Percentiles rank a stretch among this genome's conserved stretches.
Evolutionary conservation across 2,888 invertebrate genomes (phyloP).

Genomic region (Eutolmus rufibarbis): DNA sequence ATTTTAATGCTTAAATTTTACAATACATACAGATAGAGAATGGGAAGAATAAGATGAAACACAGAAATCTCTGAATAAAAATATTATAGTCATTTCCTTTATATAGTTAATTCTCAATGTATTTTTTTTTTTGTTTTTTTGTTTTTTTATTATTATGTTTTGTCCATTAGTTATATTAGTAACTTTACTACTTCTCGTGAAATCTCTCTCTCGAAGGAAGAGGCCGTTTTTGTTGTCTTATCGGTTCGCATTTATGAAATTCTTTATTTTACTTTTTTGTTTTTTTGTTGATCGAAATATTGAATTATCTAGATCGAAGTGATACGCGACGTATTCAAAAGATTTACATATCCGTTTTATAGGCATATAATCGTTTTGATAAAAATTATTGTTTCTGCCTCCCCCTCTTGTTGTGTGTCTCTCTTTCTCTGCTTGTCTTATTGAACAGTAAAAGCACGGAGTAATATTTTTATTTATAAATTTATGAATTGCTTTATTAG

Average conservation of each 20-base stretch:
- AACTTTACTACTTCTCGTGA: not conserved
- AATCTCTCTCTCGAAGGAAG: not conserved
- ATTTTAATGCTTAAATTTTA: constrained; percentile 41
- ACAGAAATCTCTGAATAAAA: constrained; percentile 30
- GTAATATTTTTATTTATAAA: not conserved
- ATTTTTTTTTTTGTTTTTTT: not conserved
- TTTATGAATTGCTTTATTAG: not conserved
- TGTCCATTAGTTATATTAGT: not conserved
- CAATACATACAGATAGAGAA: constrained; percentile 47
- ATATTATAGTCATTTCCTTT: constrained; percentile 30
- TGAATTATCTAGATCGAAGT: not conserved
- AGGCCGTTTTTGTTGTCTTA: not conserved
- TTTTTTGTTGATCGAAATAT: not conserved
- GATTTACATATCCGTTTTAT: not conserved
- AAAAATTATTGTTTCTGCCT: constrained; percentile 11
- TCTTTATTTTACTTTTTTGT: not conserved
- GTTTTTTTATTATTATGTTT: not conserved
- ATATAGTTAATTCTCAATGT: constrained; percentile 12
- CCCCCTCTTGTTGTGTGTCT: not conserved
- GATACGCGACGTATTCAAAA: not conserved
- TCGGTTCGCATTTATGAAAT: not conserved
- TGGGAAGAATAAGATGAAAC: constrained; percentile 45
- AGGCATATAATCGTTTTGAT: not conserved
- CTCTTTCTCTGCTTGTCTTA: not conserved
- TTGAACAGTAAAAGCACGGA: not conserved